These are phyloP conservation scores for Kryptolebias marmoratus DNA, from an alignment of 2,113 vertebrate species.

Conservation along the genomic window DNA sequence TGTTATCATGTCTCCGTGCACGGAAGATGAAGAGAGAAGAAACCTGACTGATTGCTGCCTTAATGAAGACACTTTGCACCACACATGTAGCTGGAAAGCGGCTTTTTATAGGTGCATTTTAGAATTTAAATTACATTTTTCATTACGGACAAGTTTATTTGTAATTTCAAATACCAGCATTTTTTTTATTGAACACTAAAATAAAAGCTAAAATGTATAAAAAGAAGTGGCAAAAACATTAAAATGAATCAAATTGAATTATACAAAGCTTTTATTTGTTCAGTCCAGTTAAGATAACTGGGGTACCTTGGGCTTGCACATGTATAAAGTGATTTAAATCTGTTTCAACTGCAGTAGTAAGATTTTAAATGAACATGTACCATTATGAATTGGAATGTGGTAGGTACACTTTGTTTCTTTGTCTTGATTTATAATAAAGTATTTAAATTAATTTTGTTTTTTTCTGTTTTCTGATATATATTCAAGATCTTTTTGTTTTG, in stretches of 20 bases:
- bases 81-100: constrained; percentile 1
- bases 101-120: constrained; percentile 4
- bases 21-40: background rate
- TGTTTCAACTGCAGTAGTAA: too few relatives aligned
- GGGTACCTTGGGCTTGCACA: too few relatives aligned
- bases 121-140: background rate
- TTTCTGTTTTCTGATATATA: constrained; percentile 11
- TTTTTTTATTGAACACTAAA: too few relatives aligned
- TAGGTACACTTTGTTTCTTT: background rate
- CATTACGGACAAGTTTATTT: too few relatives aligned
- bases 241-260: too few relatives aligned
- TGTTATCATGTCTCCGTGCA: constrained; percentile 55
- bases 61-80: background rate
- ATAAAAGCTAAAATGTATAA: too few relatives aligned
- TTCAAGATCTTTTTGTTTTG: too few relatives aligned
- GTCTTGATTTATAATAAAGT: constrained; percentile 32
- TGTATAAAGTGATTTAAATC: too few relatives aligned
- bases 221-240: too few relatives aligned
- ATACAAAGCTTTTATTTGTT: too few relatives aligned
- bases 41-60: background rate
- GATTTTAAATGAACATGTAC: background rate
- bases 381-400: background rate
- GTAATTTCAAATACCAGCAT: too few relatives aligned
- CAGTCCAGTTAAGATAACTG: too few relatives aligned
- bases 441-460: constrained; percentile 6